These are phyloP conservation scores for Helobdella robusta DNA, from an alignment of 2,888 invertebrate species.

Conservation along the genomic window DNA sequence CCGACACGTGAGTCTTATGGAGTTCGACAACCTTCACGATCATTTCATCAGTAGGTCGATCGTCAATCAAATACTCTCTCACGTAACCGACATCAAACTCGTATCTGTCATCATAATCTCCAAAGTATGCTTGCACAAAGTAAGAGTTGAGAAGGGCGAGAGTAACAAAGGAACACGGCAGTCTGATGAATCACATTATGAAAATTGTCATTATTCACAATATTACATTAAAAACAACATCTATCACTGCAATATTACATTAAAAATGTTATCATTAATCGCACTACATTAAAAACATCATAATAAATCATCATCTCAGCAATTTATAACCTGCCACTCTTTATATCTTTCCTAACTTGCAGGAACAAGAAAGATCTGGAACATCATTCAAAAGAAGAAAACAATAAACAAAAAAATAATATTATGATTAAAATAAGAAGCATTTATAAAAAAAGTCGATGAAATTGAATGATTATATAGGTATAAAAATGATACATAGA, in stretches of 20 bases:
- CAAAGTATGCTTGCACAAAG: conserved; percentile 86
- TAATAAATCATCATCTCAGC: no score
- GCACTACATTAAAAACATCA: no score
- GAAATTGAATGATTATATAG: no score
- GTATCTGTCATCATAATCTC: conserved; percentile 79
- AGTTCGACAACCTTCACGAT: conserved; percentile 88
- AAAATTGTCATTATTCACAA: neutral
- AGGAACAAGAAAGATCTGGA: neutral
- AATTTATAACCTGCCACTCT: neutral
- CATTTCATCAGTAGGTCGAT: conserved; percentile 77
- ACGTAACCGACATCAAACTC: conserved; percentile 65
- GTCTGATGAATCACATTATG: conserved; percentile 56
- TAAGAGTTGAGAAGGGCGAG: conserved; percentile 85
- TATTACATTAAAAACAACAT: neutral
- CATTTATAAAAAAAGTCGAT: no score
- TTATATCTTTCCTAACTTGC: conserved; percentile 1
- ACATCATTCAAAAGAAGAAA: no score
- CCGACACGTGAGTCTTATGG: conserved; percentile 66
- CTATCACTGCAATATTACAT: no score
- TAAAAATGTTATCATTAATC: no score
- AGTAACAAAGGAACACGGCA: conserved; percentile 92
- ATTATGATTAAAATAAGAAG: no score
- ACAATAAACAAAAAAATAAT: no score
- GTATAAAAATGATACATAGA: no score
- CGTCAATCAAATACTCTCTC: conserved; percentile 81